Conservation (phyloP, 2,888 invertebrate species). For the Endotricha flammealis region DNA sequence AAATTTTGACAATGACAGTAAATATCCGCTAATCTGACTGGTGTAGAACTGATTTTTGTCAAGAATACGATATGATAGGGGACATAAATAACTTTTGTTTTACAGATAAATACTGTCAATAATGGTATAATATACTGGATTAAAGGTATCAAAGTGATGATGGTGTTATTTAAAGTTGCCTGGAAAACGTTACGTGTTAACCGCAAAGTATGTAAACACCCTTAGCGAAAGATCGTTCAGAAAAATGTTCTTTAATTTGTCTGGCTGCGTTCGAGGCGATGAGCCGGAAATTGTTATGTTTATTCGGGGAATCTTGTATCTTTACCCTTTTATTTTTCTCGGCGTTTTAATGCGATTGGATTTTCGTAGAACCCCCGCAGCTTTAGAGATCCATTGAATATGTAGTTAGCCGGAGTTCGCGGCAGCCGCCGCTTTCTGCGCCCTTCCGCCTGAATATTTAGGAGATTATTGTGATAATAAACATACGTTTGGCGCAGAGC, state of each 20-base stretch:
- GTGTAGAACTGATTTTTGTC: too few species aligned
- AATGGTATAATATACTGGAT: too few species aligned
- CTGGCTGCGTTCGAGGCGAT: constrained; percentile 58
- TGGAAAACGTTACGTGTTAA: neutral
- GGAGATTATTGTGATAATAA: constrained; percentile 25
- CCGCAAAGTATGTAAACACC: neutral
- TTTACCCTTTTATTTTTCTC: constrained; percentile 50
- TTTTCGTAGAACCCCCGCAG: constrained; percentile 46
- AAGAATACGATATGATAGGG: too few species aligned
- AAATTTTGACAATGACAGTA: too few species aligned
- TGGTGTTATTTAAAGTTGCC: too few species aligned
- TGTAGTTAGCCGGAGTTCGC: constrained; percentile 46
- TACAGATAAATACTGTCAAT: too few species aligned
- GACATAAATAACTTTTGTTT: too few species aligned
- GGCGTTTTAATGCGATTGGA: constrained; percentile 64
- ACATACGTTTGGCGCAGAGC: constrained; percentile 12
- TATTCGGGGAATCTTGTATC: constrained; percentile 58
- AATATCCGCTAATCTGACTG: too few species aligned
- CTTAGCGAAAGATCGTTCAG: constrained; percentile 34
- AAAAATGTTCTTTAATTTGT: constrained; percentile 75
- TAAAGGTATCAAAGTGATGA: too few species aligned
- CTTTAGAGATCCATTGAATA: constrained; percentile 48
- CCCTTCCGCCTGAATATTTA: constrained; percentile 35
- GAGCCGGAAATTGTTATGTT: constrained; percentile 70
- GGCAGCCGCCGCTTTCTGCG: constrained; percentile 41